A percentile compares a stretch with the other conserved stretches of the same genome.
phyloP scores from a whole-genome alignment of 2,888 invertebrate species.

The Acleris literana region DNA sequence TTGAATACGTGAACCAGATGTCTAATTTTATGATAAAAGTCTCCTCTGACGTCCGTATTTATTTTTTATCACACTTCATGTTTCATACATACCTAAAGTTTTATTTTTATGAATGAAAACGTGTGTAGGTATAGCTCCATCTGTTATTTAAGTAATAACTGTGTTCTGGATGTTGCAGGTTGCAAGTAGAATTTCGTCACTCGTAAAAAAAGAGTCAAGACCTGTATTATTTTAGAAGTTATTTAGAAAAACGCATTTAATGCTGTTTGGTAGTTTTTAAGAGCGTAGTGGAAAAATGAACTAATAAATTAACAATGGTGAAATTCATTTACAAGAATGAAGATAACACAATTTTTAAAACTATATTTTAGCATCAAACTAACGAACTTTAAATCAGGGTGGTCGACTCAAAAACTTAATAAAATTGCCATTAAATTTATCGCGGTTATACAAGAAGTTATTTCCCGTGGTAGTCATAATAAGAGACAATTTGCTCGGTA shows the following conservation, averaged over 20 bases:
- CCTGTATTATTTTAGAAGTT: too few relatives aligned
- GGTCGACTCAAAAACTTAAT: conserved; percentile 12
- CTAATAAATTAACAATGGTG: not conserved
- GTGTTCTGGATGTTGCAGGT: not conserved
- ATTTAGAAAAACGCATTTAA: too few relatives aligned
- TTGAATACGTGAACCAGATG: conserved; percentile 4
- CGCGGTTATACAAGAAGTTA: conserved; percentile 22
- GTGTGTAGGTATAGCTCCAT: conserved; percentile 13
- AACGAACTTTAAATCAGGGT: not conserved
- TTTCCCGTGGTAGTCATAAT: conserved; percentile 26
- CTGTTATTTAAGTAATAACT: conserved; percentile 20
- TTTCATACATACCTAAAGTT: not conserved
- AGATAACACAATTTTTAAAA: not conserved
- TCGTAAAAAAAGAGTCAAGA: too few relatives aligned
- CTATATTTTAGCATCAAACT: not conserved
- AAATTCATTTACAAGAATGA: not conserved
- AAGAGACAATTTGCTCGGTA: conserved; percentile 16
- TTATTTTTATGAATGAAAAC: conserved; percentile 30
- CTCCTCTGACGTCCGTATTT: conserved; percentile 22
- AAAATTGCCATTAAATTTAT: conserved; percentile 18
- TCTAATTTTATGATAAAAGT: conserved; percentile 24
- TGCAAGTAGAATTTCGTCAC: too few relatives aligned
- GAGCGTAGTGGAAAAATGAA: too few relatives aligned
- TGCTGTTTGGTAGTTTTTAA: too few relatives aligned
- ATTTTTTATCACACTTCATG: conserved; percentile 12